Evolutionary conservation across 2,113 vertebrate genomes (phyloP).

Genomic region (Orthonyx spaldingii): DNA sequence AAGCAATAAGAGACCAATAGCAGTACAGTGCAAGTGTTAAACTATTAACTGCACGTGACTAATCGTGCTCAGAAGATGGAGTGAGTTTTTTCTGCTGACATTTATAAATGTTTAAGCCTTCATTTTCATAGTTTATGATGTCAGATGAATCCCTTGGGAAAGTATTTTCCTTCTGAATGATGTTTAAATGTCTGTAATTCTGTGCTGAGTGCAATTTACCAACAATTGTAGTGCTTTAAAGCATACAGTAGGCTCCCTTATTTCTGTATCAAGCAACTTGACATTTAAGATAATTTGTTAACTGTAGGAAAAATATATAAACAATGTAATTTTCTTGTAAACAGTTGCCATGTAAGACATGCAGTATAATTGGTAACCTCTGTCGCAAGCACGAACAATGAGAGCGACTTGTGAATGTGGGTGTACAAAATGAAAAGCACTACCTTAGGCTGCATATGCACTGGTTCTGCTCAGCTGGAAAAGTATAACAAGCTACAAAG

Average conservation of each 20-base stretch:
- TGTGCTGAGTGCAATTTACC: slow-evolving; percentile 25
- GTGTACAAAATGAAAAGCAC: not conserved
- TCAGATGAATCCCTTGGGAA: slow-evolving; percentile 14
- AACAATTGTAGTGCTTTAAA: slow-evolving; percentile 44
- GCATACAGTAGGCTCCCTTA: not conserved
- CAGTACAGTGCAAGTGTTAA: not conserved
- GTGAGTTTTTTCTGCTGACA: slow-evolving; percentile 21
- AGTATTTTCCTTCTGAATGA: not conserved
- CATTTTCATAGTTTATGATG: slow-evolving; percentile 9
- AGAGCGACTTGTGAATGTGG: not conserved
- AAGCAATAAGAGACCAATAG: slow-evolving; percentile 1
- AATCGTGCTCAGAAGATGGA: not conserved
- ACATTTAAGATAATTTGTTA: slow-evolving; percentile 54
- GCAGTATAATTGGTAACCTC: not conserved
- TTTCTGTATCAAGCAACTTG: slow-evolving; percentile 21
- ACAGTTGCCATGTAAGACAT: not conserved
- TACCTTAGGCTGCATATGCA: not conserved
- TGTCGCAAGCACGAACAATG: not conserved
- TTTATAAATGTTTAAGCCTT: slow-evolving; percentile 16
- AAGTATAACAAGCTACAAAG: not conserved
- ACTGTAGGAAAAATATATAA: slow-evolving; percentile 32
- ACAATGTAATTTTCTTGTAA: slow-evolving; percentile 38
- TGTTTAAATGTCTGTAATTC: slow-evolving; percentile 42
- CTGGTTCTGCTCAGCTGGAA: not conserved
- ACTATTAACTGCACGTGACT: not conserved